Evolutionary conservation across 92 coral and sea anemone genomes (phyloP).

Genomic region (Palythoa caribaeorum): DNA sequence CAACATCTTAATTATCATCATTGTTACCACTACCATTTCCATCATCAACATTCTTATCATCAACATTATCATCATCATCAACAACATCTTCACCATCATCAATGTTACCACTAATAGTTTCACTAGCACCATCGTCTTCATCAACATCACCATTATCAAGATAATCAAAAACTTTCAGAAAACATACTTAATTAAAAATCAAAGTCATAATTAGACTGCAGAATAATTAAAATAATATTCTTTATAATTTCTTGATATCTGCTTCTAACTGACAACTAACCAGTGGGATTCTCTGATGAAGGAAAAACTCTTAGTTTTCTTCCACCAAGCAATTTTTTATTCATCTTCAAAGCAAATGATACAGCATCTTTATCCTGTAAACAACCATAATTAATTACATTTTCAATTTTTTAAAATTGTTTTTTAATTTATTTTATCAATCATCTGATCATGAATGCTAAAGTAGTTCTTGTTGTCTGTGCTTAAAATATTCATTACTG

Average conservation of each 20-base stretch:
- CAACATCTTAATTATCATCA: neutral
- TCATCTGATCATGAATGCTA: too few relatives aligned
- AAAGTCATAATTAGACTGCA: neutral
- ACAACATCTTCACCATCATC: neutral
- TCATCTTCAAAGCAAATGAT: constrained; percentile 86
- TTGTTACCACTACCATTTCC: neutral
- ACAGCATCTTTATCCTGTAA: constrained; percentile 85
- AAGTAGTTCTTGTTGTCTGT: too few relatives aligned
- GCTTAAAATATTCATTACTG: too few relatives aligned
- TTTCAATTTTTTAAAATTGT: too few relatives aligned
- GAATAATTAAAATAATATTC: neutral
- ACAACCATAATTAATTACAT: too few relatives aligned
- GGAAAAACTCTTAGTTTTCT: constrained; percentile 88
- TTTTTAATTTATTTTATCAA: neutral
- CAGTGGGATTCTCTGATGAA: constrained; percentile 80
- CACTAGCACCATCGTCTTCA: neutral
- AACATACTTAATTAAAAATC: too few relatives aligned
- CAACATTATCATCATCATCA: neutral
- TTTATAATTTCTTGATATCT: neutral
- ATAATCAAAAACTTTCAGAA: too few relatives aligned
- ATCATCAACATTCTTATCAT: neutral
- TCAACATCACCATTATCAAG: neutral
- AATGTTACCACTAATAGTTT: neutral
- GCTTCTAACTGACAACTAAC: neutral
- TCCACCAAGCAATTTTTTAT: constrained; percentile 72